These are phyloP conservation scores for Cyphomyrmex costatus DNA, from an alignment of 1,140 invertebrate genomes.

Conservation along the genomic window DNA sequence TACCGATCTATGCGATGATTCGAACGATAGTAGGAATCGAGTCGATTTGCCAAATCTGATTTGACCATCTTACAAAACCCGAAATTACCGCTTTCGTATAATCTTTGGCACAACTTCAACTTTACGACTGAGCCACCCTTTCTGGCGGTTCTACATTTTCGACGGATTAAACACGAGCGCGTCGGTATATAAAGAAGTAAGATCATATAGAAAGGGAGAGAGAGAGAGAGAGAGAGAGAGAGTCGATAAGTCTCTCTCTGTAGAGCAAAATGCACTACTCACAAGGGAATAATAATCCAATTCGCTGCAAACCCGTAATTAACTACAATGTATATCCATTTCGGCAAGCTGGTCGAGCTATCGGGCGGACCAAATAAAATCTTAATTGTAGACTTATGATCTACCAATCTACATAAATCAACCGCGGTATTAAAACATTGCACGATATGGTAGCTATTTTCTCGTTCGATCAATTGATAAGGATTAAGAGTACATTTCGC, in stretches of 20 bases:
- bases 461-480: not conserved
- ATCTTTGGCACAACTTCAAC: slow-evolving; percentile 43
- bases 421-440: slow-evolving; percentile 7
- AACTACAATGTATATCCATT: slow-evolving; percentile 78
- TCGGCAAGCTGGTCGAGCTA: slow-evolving; percentile 69
- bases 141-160: slow-evolving; percentile 48
- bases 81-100: slow-evolving; percentile 23
- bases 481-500: not conserved
- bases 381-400: slow-evolving; percentile 75
- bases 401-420: slow-evolving; percentile 78
- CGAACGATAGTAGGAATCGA: not conserved
- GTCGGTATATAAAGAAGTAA: slow-evolving; percentile 47
- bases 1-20: not conserved
- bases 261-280: slow-evolving; percentile 17
- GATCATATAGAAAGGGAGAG: too few species aligned
- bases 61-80: slow-evolving; percentile 44
- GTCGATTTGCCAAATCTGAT: slow-evolving; percentile 36
- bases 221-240: too few species aligned
- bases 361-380: slow-evolving; percentile 76
- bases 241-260: slow-evolving; percentile 48
- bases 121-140: slow-evolving; percentile 25
- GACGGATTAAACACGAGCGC: slow-evolving; percentile 56
- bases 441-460: not conserved
- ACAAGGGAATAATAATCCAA: slow-evolving; percentile 67
- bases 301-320: slow-evolving; percentile 73